A percentile compares a stretch with the other conserved stretches of the same genome.
Evolutionary conservation across 2,888 invertebrate species (phyloP).

Genomic region (Tenodera sinensis): DNA sequence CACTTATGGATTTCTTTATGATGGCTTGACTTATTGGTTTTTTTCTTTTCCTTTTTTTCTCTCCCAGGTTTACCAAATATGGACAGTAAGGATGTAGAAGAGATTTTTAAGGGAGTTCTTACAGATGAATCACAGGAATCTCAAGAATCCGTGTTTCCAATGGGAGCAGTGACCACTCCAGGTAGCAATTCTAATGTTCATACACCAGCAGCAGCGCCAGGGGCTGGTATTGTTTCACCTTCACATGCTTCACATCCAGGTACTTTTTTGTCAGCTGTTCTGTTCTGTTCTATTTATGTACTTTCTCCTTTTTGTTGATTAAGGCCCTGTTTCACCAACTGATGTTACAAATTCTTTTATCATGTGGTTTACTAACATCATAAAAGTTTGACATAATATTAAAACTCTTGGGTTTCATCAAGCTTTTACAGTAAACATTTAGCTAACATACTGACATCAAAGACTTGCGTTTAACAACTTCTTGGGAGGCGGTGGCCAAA

Average conservation of each 20-base stretch:
- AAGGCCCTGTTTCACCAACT: no score
- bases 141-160: conserved; percentile 63
- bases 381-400: no score
- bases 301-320: no score
- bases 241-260: conserved; percentile 27
- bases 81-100: conserved; percentile 88
- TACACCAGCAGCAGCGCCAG: conserved; percentile 13
- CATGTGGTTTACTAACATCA: no score
- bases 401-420: no score
- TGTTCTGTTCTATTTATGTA: no score
- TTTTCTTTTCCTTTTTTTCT: conserved; percentile 1
- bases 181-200: conserved; percentile 3
- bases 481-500: no score
- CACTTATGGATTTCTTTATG: no score
- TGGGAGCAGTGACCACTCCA: conserved; percentile 31
- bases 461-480: no score
- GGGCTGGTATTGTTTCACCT: conserved; percentile 41
- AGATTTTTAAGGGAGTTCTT: conserved; percentile 85
- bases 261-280: not conserved
- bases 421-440: no score
- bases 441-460: no score
- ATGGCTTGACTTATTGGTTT: not conserved
- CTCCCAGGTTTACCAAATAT: conserved; percentile 68
- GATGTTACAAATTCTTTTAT: no score
- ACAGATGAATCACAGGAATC: conserved; percentile 77